A percentile compares a stretch with the other conserved stretches of the same genome.
These are phyloP conservation scores for Oasisia sp. DNA, from an alignment of 2,888 invertebrate genomes.

Conservation along the genomic window DNA sequence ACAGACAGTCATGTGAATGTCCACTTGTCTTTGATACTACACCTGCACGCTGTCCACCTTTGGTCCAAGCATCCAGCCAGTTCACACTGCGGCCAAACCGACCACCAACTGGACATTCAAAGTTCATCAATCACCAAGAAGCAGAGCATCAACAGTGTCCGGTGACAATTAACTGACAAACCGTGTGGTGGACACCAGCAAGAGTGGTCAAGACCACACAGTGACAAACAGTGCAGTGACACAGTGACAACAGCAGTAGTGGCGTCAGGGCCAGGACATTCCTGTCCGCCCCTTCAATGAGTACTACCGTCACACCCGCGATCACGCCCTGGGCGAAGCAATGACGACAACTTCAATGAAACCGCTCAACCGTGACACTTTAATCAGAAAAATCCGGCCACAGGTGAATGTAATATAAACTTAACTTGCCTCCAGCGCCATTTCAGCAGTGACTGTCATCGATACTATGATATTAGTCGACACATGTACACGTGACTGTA, in stretches of 20 bases:
- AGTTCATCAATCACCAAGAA: neutral
- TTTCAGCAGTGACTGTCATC: neutral
- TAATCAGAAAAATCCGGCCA: neutral
- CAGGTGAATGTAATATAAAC: neutral
- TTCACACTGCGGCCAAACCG: neutral
- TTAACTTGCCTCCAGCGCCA: neutral
- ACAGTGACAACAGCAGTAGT: neutral
- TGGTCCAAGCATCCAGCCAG: neutral
- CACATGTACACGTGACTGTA: neutral
- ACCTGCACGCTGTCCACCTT: neutral
- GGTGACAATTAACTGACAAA: slow-evolving; percentile 6
- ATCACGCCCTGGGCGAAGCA: neutral
- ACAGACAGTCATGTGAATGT: neutral
- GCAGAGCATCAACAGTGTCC: neutral
- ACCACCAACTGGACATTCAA: neutral
- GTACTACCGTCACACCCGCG: neutral
- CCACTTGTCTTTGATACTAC: neutral
- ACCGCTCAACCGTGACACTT: slow-evolving; percentile 5
- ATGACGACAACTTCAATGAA: slow-evolving; percentile 1
- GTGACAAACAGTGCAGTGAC: neutral
- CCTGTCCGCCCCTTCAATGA: neutral
- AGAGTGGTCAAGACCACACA: neutral
- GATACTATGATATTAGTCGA: neutral
- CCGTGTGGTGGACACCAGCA: neutral
- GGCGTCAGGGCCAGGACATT: neutral